Evolutionary conservation across 2,797 vertebrate genomes (phyloP), one percentile per base, ranked within the genome.

Genomic region (Oreochromis mossambicus): DNA sequence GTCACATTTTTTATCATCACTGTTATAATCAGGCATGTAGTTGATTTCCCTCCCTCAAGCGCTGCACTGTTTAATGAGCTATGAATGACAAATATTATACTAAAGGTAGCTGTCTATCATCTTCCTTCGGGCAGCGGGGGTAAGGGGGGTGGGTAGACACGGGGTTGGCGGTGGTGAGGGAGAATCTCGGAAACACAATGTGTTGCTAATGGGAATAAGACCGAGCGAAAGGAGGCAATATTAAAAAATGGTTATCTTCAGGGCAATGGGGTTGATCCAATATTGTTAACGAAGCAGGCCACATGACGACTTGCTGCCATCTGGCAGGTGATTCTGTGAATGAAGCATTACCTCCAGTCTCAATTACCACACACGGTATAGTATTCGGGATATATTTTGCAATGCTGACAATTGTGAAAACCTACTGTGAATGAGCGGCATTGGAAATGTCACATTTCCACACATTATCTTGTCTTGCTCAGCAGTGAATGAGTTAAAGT

Each of bases 1-100:
- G 77, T 82, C 78, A 82, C 66, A 51, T 81, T 91, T 80, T 92
- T 85, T 76, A 83, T 88, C 88, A 93, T 95, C 89, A 89, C 66
- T 78, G 88, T 90, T 77, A 89, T 91, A 90, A 95, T 91, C 86
- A 90, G 86, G 76, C 91, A 66, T 89, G 80, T 77, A 73, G 87
- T 88, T 90, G 89, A 91, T 88, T 86, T 86, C 80, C 81, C 15
- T 75, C 86, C 92, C 92, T 90, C 82, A 4, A 84, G 94, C 52
- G 7, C 77, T 66, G 52, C 79, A 12, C 56, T 73, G 91, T 83
- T 84, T 92, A 95, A 95, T 90, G 93, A 94, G 86, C 90, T 90
- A 85, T 93, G 90, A 93, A 92, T 92, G 88, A 94, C 90, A 94
- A 90, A 84, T 84, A 88, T 81, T 89, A 84, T 29, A 83, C 68